Evolutionary conservation across 2,888 invertebrate genomes (phyloP), one percentile per base, ranked within the genome.

Genomic region (Bruchidius siliquastri): DNA sequence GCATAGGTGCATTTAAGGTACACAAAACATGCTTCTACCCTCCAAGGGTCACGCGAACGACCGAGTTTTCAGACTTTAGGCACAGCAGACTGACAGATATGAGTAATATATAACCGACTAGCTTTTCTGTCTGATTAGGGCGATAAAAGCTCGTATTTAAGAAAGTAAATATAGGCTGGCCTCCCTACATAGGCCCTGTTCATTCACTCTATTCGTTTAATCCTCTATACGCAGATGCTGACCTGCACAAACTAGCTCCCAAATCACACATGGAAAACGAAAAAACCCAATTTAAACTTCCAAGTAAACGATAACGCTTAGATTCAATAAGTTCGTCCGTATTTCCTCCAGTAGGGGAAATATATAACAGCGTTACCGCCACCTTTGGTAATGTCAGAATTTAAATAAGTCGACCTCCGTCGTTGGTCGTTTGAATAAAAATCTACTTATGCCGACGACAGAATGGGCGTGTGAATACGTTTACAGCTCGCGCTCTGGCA

Each of bases 381-480:
- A 77, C 75, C 76, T 78, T 76, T 68, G 75, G 76, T 81, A 82
- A 82, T 83, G 80, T 81, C 79, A 80, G 80, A 81, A 82, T 83
- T 83, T 81, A 82, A 83, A 83, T 82, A 80, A 81, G 81, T 77
- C 80, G 77, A 80, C 82, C 81, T 81, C 80, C 77, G 77, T 76
- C 72, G 77, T 75, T 72, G 71, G 74, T 73, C 75, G 76, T 82
- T 83, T 83, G 83, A 84, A 84, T 84, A 84, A 84, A 83, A 84
- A 83, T 82, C 83, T 83, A 83, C 83, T 84, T 82, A 83, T 82
- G 82, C 82, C 74, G 70, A 26, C 49, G 49, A 71, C 49, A 73
- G 80, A 83, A 82, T 81, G 82, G 83, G 82, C 80, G 81, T 79
- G 81, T 78, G 82, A 82, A 82, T 82, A 81, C 82, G 82, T 82